Evolutionary conservation across 2,888 invertebrate species (phyloP).

Genomic region (Spicauda simplicius): DNA sequence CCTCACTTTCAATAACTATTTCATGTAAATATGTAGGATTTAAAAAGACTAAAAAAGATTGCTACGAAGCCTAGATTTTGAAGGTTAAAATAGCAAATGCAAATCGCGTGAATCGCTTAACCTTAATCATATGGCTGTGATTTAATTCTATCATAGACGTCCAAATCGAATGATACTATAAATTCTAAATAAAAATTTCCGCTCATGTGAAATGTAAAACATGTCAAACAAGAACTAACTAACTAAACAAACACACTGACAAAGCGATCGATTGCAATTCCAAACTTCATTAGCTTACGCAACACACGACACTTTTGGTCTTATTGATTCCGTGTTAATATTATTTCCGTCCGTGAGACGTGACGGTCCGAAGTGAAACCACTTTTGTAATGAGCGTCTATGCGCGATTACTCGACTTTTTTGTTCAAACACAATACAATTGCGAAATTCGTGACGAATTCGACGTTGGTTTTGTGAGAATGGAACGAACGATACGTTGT

Average conservation of each 20-base stretch:
- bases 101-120: too few species aligned
- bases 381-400: slow-evolving; percentile 73
- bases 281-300: slow-evolving; percentile 13
- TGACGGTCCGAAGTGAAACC: slow-evolving; percentile 78
- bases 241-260: not conserved
- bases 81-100: too few species aligned
- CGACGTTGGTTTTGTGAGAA: slow-evolving; percentile 28
- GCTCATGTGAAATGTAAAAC: too few species aligned
- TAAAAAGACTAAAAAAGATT: too few species aligned
- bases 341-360: slow-evolving; percentile 77
- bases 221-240: not conserved
- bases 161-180: too few species aligned
- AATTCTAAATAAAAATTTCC: too few species aligned
- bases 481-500: slow-evolving; percentile 16
- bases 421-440: slow-evolving; percentile 47
- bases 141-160: too few species aligned
- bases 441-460: slow-evolving; percentile 55
- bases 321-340: slow-evolving; percentile 47
- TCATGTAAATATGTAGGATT: too few species aligned
- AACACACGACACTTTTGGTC: slow-evolving; percentile 35
- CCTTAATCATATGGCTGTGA: too few species aligned
- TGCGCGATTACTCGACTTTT: slow-evolving; percentile 55
- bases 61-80: too few species aligned
- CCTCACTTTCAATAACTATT: too few species aligned
- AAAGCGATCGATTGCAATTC: slow-evolving; percentile 9